Conservation (phyloP, 1,140 invertebrate species). For the Dryas iulia region DNA sequence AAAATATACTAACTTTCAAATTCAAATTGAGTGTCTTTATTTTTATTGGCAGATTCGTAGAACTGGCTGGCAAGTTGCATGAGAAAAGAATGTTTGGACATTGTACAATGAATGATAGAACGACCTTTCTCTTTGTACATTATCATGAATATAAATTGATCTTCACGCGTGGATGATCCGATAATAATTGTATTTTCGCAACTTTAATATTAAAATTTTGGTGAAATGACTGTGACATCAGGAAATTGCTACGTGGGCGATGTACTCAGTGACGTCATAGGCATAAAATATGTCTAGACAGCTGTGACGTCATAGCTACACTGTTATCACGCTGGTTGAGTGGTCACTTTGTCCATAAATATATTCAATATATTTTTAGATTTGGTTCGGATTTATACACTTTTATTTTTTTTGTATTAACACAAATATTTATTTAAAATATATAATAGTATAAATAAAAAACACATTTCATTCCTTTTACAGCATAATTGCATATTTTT, state of each 20-base stretch:
- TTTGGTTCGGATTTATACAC: background rate
- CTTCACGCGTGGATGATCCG: constrained; percentile 4
- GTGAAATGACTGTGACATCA: constrained; percentile 19
- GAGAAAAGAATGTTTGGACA: constrained; percentile 3
- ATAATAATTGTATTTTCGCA: constrained; percentile 10
- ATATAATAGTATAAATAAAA: too few relatives aligned
- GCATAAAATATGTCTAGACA: constrained; percentile 60
- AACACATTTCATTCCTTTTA: too few relatives aligned
- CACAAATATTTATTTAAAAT: too few relatives aligned
- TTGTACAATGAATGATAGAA: background rate
- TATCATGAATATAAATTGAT: constrained; percentile 15
- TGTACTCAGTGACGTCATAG: constrained; percentile 48
- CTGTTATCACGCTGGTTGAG: background rate
- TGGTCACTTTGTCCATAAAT: background rate
- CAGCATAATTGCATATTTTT: too few relatives aligned
- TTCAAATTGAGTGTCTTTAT: background rate
- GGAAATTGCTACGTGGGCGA: constrained; percentile 38
- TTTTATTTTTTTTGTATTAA: background rate
- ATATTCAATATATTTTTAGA: background rate
- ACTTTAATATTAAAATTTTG: background rate
- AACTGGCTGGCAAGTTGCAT: background rate
- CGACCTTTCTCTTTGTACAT: constrained; percentile 7
- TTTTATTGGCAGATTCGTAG: constrained; percentile 4
- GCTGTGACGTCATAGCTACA: constrained; percentile 46
- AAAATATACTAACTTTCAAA: constrained; percentile 10